These are phyloP conservation scores for Pelmatolapia mariae DNA, from an alignment of 2,113 vertebrate genomes.

Conservation along the genomic window DNA sequence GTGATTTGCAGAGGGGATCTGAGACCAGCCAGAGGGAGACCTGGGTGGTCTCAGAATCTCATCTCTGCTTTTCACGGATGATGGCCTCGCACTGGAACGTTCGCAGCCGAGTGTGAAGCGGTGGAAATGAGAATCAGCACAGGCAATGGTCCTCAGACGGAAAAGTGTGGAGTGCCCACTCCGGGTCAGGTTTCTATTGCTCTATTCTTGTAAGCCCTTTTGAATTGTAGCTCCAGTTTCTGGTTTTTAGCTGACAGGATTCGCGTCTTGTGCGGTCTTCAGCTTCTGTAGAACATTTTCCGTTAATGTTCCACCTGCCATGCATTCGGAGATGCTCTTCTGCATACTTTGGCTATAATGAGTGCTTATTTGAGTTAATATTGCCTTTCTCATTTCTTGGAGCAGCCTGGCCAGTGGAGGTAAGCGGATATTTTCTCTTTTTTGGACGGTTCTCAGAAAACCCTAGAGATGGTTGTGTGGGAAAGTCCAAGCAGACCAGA, in stretches of 20 bases:
- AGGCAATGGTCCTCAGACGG: neutral
- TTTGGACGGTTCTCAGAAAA: neutral
- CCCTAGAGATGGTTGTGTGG: neutral
- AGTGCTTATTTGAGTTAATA: neutral
- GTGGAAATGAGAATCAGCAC: neutral
- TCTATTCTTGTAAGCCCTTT: neutral
- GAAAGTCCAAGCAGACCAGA: neutral
- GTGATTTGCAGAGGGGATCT: neutral
- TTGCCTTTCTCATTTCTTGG: neutral
- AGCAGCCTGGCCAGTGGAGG: neutral
- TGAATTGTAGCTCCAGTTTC: neutral
- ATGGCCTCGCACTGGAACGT: neutral
- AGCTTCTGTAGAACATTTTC: neutral
- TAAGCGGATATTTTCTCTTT: neutral
- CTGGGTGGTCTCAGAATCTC: neutral
- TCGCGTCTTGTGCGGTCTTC: rapidly evolving
- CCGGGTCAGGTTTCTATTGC: neutral
- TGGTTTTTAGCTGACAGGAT: neutral
- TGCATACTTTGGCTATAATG: neutral
- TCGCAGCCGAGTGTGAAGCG: neutral
- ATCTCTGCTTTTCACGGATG: neutral
- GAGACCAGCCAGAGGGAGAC: neutral
- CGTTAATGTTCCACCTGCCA: neutral
- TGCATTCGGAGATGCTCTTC: neutral
- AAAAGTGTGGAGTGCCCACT: neutral